A percentile compares a stretch with the other conserved stretches of the same genome.
Conservation (phyloP, 2,797 vertebrate genomes). For the Microctenopoma lineatum region DNA sequence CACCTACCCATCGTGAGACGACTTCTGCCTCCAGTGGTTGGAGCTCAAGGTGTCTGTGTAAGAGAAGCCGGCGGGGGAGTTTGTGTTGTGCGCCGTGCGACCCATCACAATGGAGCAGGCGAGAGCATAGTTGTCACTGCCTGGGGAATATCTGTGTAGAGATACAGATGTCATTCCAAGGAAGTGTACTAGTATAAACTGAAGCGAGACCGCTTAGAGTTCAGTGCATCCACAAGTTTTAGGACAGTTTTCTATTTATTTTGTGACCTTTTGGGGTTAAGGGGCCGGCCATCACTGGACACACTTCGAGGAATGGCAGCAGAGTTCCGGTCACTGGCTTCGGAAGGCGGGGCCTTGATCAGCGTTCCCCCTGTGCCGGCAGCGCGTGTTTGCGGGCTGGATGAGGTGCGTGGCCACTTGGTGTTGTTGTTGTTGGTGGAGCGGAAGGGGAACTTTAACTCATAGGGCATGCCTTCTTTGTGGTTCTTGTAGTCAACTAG, state of each 20-base stretch:
- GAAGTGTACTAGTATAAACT: not conserved
- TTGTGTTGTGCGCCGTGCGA: slow-evolving; percentile 90
- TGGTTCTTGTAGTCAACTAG: slow-evolving; percentile 96
- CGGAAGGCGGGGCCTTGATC: slow-evolving; percentile 85
- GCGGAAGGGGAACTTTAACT: slow-evolving; percentile 96
- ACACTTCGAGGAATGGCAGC: slow-evolving; percentile 93
- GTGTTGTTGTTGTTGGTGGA: slow-evolving; percentile 90
- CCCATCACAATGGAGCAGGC: slow-evolving; percentile 94
- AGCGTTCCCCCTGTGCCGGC: slow-evolving; percentile 84
- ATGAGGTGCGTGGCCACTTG: slow-evolving; percentile 93
- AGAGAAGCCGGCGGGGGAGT: slow-evolving; percentile 88
- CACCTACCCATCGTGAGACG: slow-evolving; percentile 92
- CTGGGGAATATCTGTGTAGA: slow-evolving; percentile 89
- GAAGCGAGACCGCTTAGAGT: slow-evolving; percentile 8
- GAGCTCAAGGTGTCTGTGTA: slow-evolving; percentile 88
- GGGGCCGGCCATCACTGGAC: slow-evolving; percentile 93
- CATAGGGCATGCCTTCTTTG: slow-evolving; percentile 93
- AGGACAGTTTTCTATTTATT: slow-evolving; percentile 2
- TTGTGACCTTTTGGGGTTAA: slow-evolving; percentile 90
- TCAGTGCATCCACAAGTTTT: slow-evolving; percentile 12
- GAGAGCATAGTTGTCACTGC: slow-evolving; percentile 93
- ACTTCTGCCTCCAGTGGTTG: slow-evolving; percentile 91
- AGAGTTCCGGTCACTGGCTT: slow-evolving; percentile 82
- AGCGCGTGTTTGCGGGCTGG: slow-evolving; percentile 84
- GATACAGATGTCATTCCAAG: slow-evolving; percentile 21